Percentiles rank a stretch among this genome's conserved stretches.
Evolutionary conservation across 2,888 invertebrate species (phyloP).

Genomic region (Dasysyrphus albostriatus): DNA sequence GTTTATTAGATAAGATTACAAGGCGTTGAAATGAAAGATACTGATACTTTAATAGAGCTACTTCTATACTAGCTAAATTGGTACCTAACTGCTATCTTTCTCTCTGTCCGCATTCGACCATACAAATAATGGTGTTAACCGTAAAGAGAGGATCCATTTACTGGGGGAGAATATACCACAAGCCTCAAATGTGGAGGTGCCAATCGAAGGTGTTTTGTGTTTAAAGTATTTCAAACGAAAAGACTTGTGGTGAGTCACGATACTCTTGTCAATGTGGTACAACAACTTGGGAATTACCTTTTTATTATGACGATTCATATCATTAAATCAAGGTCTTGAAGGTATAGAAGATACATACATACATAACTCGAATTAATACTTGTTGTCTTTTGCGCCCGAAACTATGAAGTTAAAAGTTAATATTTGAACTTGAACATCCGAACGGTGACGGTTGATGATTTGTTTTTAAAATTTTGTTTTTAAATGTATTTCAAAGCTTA

Average conservation of each 20-base stretch:
- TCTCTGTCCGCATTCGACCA: slow-evolving; percentile 42
- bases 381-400: background rate
- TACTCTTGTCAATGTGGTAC: background rate
- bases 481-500: no score
- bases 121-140: slow-evolving; percentile 44
- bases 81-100: slow-evolving; percentile 9
- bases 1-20: slow-evolving; percentile 74
- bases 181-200: background rate
- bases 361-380: background rate
- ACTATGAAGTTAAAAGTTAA: slow-evolving; percentile 2
- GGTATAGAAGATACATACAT: background rate
- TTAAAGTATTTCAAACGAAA: slow-evolving; percentile 2
- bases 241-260: slow-evolving; percentile 29
- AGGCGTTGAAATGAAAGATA: slow-evolving; percentile 55
- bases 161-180: slow-evolving; percentile 18
- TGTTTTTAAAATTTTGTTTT: no score
- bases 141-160: slow-evolving; percentile 48
- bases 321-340: background rate
- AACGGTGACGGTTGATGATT: no score
- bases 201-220: background rate
- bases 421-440: background rate
- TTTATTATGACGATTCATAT: background rate
- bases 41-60: slow-evolving; percentile 37
- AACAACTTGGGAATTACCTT: slow-evolving; percentile 26
- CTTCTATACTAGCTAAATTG: background rate